Conservation (phyloP, 2,113 vertebrate genomes). For the Myiozetetes cayanensis region DNA sequence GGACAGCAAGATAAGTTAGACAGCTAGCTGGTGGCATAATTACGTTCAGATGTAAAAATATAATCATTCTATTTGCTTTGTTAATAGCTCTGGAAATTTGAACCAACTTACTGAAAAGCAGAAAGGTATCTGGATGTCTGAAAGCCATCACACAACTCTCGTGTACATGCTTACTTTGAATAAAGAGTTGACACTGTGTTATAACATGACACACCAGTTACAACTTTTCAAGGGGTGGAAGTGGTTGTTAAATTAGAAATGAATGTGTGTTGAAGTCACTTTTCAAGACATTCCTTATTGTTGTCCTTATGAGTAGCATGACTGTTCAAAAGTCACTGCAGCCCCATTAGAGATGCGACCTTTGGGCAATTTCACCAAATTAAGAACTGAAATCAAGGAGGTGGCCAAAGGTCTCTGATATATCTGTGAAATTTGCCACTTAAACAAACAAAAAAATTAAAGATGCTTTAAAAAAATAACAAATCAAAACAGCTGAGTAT, state of each 20-base stretch:
- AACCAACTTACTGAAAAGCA: background rate
- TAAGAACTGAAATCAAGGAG: conserved; percentile 40
- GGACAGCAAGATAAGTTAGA: background rate
- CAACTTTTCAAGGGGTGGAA: background rate
- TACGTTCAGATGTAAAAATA: conserved; percentile 13
- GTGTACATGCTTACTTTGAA: background rate
- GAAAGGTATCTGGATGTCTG: background rate
- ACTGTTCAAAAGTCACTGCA: background rate
- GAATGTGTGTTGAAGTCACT: background rate
- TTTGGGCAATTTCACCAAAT: conserved; percentile 40
- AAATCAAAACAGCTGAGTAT: background rate
- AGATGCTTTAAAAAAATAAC: background rate
- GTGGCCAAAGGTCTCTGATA: background rate
- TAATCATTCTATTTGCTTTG: conserved; percentile 22
- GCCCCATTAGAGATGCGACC: background rate
- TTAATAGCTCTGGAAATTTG: conserved; percentile 23
- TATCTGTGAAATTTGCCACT: background rate
- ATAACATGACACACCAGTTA: background rate
- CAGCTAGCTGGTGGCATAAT: conserved; percentile 18
- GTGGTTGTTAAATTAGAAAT: background rate
- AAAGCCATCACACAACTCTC: background rate
- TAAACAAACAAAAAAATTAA: background rate
- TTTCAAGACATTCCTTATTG: background rate
- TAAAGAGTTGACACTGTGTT: background rate
- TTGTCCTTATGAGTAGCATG: background rate